Evolutionary conservation across 2,797 vertebrate species (phyloP).

Genomic region (Poeciliopsis turneri): DNA sequence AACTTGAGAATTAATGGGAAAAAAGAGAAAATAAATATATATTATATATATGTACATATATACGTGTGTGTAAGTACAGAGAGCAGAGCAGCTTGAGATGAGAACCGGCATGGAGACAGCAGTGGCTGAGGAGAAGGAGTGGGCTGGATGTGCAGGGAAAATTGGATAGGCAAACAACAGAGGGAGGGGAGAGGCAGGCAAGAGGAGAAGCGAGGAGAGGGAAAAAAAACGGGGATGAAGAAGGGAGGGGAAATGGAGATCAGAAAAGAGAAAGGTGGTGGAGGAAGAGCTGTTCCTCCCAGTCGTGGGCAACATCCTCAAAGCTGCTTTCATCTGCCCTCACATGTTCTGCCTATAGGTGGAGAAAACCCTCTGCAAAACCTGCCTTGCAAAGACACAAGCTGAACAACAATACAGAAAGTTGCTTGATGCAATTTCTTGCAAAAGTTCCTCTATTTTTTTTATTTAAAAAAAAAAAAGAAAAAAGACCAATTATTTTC

Average conservation of each 20-base stretch:
- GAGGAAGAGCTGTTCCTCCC: constrained; percentile 56
- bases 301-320: constrained; percentile 60
- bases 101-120: constrained; percentile 45
- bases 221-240: constrained; percentile 44
- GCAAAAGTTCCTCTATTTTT: not conserved
- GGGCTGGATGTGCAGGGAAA: constrained; percentile 54
- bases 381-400: constrained; percentile 31
- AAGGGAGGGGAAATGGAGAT: constrained; percentile 42
- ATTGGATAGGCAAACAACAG: constrained; percentile 67
- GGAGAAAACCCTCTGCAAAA: constrained; percentile 54
- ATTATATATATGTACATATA: not conserved
- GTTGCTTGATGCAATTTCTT: not conserved
- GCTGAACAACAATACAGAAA: constrained; percentile 13
- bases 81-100: constrained; percentile 41
- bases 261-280: constrained; percentile 46
- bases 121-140: constrained; percentile 31
- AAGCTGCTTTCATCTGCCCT: constrained; percentile 70
- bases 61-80: constrained; percentile 11
- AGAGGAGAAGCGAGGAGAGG: constrained; percentile 53
- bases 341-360: constrained; percentile 45
- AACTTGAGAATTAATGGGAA: constrained; percentile 12
- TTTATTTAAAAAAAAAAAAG: no score
- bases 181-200: constrained; percentile 50
- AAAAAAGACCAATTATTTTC: not conserved
- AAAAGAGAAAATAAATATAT: not conserved